Conservation (phyloP, 2,113 vertebrate species). For the Himantopus leucocephalus region DNA sequence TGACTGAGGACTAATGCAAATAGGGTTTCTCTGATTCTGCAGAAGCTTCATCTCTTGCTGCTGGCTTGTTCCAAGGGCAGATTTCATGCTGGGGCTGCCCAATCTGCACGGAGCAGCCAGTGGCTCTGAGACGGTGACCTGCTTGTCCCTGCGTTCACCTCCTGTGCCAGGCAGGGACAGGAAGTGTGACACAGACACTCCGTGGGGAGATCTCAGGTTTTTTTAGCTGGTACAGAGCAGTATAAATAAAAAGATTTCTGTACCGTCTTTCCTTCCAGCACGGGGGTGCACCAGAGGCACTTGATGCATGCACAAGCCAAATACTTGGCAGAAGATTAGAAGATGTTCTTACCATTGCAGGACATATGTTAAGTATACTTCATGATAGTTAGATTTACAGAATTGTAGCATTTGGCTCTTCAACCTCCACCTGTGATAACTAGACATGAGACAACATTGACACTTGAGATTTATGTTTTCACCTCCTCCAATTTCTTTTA, state of each 20-base stretch:
- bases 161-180: not conserved
- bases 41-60: not conserved
- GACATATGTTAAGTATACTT: not conserved
- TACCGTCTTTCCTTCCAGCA: fast-evolving
- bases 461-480: not conserved
- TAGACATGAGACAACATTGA: not conserved
- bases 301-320: not conserved
- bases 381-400: not conserved
- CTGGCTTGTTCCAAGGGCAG: not conserved
- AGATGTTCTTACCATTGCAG: not conserved
- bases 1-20: not conserved
- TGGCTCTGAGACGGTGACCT: not conserved
- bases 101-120: not conserved
- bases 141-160: not conserved
- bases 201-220: not conserved
- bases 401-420: not conserved
- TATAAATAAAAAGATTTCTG: not conserved
- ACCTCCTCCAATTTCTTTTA: not conserved
- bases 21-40: not conserved
- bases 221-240: not conserved
- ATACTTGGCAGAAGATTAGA: not conserved
- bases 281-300: not conserved
- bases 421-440: not conserved
- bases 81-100: not conserved
- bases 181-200: not conserved